Conservation (phyloP, 2,888 invertebrate genomes). For the Mesopsocus fuscifrons region DNA sequence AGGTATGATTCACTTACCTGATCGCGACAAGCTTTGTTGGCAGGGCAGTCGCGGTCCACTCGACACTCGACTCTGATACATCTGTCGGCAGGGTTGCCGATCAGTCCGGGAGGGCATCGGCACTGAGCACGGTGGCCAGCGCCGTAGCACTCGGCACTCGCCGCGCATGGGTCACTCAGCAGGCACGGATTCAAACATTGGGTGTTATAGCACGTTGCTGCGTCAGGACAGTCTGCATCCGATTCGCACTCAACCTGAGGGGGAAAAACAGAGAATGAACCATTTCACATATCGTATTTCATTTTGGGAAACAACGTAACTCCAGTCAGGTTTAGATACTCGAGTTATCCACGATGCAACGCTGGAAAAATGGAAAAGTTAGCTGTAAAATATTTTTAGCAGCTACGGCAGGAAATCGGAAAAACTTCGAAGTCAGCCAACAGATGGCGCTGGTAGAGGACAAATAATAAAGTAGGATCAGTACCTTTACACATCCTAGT, state of each 20-base stretch:
- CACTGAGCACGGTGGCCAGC: constrained; percentile 61
- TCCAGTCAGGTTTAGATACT: no score
- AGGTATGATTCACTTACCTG: constrained; percentile 25
- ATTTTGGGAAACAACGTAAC: no score
- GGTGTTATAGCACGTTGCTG: constrained; percentile 63
- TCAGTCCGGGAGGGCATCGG: constrained; percentile 53
- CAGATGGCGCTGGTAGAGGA: no score
- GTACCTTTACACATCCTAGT: constrained; percentile 56
- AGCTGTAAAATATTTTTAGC: background rate
- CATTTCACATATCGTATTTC: no score
- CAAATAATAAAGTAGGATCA: no score
- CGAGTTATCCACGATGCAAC: no score
- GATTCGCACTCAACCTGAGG: constrained; percentile 71
- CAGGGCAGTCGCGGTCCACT: constrained; percentile 58
- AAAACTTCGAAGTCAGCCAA: constrained; percentile 6
- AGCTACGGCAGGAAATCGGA: constrained; percentile 13
- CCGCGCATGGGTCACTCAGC: constrained; percentile 59
- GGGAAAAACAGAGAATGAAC: constrained; percentile 21
- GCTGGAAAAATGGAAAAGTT: constrained; percentile 5
- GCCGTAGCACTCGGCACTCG: constrained; percentile 70
- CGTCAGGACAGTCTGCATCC: constrained; percentile 61
- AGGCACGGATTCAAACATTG: constrained; percentile 68
- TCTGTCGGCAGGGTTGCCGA: constrained; percentile 61
- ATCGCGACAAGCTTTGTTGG: constrained; percentile 47
- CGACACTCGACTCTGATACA: constrained; percentile 65